These are phyloP conservation scores for Drosophila repleta DNA, from an alignment of 1,140 invertebrate genomes.

Conservation along the genomic window DNA sequence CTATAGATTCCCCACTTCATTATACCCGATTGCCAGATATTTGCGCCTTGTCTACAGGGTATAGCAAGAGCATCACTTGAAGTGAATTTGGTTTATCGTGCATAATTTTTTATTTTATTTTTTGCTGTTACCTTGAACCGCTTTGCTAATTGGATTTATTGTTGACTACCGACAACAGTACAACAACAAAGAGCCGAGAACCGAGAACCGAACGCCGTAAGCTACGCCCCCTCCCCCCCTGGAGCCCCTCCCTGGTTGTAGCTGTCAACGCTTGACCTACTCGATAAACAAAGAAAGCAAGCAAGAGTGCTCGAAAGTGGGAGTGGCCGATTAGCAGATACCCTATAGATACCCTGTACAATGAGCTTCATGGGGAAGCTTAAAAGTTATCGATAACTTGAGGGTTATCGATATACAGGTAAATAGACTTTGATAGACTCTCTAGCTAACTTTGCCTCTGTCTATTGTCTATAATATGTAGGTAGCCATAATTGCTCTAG, in stretches of 20 bases:
- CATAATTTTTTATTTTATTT: conserved; percentile 52
- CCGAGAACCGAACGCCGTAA: neutral
- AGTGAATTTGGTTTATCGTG: conserved; percentile 59
- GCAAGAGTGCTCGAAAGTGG: neutral
- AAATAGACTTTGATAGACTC: no score
- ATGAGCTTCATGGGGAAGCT: neutral
- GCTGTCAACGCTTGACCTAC: conserved; percentile 25
- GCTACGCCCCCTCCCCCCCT: neutral
- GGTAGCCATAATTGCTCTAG: no score
- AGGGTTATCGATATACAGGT: no score
- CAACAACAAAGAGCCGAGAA: conserved; percentile 1
- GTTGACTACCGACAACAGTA: conserved; percentile 73
- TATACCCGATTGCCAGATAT: neutral
- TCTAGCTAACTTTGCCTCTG: no score
- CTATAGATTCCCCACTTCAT: neutral
- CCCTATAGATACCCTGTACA: neutral
- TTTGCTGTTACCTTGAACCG: conserved; percentile 67
- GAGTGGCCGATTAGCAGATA: neutral
- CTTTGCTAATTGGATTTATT: conserved; percentile 79
- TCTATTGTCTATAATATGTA: no score
- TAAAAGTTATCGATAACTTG: neutral
- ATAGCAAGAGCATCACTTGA: conserved; percentile 8
- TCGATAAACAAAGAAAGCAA: neutral
- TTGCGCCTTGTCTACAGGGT: neutral
- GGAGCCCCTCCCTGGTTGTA: neutral